Evolutionary conservation across 2,888 invertebrate genomes (phyloP).

Genomic region (Lypha dubia): DNA sequence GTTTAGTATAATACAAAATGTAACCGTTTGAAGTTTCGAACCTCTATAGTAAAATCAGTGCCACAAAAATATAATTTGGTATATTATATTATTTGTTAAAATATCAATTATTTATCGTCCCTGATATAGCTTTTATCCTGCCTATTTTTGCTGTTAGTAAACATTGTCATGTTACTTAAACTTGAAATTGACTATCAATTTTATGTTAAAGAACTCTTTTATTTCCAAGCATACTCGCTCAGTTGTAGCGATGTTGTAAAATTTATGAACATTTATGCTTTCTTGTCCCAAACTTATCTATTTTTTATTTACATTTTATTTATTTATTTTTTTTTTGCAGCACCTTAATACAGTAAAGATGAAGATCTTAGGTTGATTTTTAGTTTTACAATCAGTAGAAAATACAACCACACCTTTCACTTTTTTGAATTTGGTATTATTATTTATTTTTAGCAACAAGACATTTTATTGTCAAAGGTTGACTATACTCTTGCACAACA

Average conservation of each 20-base stretch:
- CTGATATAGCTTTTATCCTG: too few relatives aligned
- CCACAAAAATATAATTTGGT: too few relatives aligned
- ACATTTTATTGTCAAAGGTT: constrained; percentile 53
- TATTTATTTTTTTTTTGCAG: constrained; percentile 23
- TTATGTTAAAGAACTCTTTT: constrained; percentile 5
- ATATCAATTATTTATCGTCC: too few relatives aligned
- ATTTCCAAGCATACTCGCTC: neutral
- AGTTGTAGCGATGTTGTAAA: constrained; percentile 12
- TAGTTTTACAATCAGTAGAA: constrained; percentile 74
- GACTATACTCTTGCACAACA: constrained; percentile 65
- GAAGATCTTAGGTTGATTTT: constrained; percentile 29
- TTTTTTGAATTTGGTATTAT: constrained; percentile 72
- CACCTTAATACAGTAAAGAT: constrained; percentile 33
- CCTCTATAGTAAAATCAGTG: too few relatives aligned
- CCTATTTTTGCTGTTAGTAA: too few relatives aligned
- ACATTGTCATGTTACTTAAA: neutral
- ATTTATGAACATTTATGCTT: neutral
- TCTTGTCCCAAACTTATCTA: constrained; percentile 28
- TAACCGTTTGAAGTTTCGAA: too few relatives aligned
- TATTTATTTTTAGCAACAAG: constrained; percentile 49
- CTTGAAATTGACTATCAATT: constrained; percentile 60
- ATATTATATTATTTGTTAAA: too few relatives aligned
- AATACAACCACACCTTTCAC: constrained; percentile 81
- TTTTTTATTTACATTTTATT: too few relatives aligned
- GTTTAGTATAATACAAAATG: too few relatives aligned